Evolutionary conservation across 1,140 invertebrate species (phyloP).

Genomic region (Drosophila murphyi): DNA sequence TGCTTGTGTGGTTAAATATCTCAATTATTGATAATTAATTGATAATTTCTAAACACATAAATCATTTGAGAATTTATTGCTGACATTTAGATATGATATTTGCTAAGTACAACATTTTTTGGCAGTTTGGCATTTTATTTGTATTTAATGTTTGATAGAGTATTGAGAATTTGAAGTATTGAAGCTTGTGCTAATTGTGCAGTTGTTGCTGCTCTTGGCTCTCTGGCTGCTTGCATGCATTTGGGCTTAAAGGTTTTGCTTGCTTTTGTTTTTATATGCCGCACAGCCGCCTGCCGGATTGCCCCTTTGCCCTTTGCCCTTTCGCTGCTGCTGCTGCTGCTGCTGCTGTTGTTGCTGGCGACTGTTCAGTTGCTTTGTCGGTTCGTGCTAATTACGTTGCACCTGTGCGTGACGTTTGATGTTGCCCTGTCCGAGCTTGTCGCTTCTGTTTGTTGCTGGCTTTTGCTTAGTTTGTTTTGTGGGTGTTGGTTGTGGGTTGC

Average conservation of each 20-base stretch:
- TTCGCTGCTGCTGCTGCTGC: constrained; percentile 2
- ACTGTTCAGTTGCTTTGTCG: constrained; percentile 56
- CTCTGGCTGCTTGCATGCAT: constrained; percentile 72
- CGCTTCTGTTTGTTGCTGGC: constrained; percentile 42
- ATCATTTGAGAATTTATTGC: too few species aligned
- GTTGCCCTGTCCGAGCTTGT: constrained; percentile 71
- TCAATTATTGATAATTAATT: too few species aligned
- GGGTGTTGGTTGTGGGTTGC: constrained; percentile 2
- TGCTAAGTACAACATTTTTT: neutral
- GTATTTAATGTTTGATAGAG: neutral
- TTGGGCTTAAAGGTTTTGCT: constrained; percentile 81
- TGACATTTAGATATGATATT: too few species aligned
- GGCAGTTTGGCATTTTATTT: neutral
- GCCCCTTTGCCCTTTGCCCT: constrained; percentile 6
- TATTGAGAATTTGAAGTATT: neutral
- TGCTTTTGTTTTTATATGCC: constrained; percentile 78
- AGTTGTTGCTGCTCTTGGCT: constrained; percentile 32
- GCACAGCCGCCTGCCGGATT: constrained; percentile 38
- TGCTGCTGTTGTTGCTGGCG: constrained; percentile 6
- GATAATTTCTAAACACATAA: too few species aligned
- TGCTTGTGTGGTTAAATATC: too few species aligned
- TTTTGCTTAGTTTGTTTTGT: constrained; percentile 66
- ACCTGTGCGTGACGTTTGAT: constrained; percentile 81
- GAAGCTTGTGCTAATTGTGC: neutral
- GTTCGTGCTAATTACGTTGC: constrained; percentile 81